Evolutionary conservation across 2,113 vertebrate genomes (phyloP), one percentile per base, ranked within the genome.

Genomic region (Chaetorhynchus papuensis): DNA sequence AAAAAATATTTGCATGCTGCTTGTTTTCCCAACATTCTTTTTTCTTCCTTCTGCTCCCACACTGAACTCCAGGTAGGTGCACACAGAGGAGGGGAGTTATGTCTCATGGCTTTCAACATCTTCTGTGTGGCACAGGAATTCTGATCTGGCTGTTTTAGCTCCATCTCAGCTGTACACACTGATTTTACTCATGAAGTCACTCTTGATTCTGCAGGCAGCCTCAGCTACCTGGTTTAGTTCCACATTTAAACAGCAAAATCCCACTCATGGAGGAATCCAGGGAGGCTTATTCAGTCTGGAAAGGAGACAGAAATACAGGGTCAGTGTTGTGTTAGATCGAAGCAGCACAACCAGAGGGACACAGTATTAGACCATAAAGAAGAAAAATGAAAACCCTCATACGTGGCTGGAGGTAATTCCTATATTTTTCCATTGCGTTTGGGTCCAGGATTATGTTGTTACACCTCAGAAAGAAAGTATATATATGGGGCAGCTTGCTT

Each of bases 261-360:
- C 23, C 49, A 59, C 65, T 68, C 56, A 4, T 1, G 15, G 28
- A 63, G 30, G 33, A 50, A 71, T 41, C 39, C n/a, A 15, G 15
- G 33, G 39, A 68, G 20, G 35, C 1, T 86, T 18, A 15, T 27
- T 69, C 41, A 60, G 3, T 13, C 37, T 71, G 60, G 13, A 57
- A 61, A 65, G 21, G 39, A 79, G 42, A 14, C 11, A 66, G 30
- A 82, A 88, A 59, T 21, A 42, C 37, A 53, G 57, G 22, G 4
- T 31, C n/a, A 70, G 33, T 49, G 31, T 4, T 41, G 15, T 28
- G 11, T 41, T 63, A 50, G 24, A 22, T 3, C 0, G 0, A 35
- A 66, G 17, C 18, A 70, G 12, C 41, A 60, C 63, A 52, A 65
- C 3, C 41, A 74, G 45, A 59, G 7, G 27, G 19, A 63, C 27